Base-by-base conservation (phyloP, 1,140 invertebrate species). In the Euura lappo region DNA sequence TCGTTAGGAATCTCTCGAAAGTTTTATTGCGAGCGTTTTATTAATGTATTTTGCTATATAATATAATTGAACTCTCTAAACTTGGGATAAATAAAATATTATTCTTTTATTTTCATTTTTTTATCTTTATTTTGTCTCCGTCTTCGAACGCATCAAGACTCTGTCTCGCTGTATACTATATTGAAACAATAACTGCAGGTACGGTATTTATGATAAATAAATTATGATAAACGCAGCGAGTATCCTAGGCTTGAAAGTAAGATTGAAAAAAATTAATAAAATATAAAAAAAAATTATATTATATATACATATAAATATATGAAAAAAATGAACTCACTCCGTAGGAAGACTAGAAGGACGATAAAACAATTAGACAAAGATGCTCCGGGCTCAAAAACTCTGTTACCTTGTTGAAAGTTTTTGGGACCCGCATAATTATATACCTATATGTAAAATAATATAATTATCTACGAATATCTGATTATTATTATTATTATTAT, bases 381-480 rank as follows among this genome's bases (percentile, higher is more conserved):
- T 71, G 68, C 73, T 74, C 65, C 60, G 74, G 81, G 75, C 81
- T 81, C 80, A 81, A 82, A 85, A 83, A 82, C 81, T 77, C 79
- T 86, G 86, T 88, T 88, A 84, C 83, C 77, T 88, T 87, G 86
- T 88, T 87, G 78, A 85, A 83, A 80, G 83, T 76, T 83, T 79
- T 86, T 85, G 83, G 86, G 85, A 83, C 79, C 79, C 71, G 44
- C 28, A 44, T 65, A 65, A 11, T 11, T n/a, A 60, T n/a, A 60
- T 60, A 68, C 28, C 3, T 43, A 68, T 68, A 68, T 5, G 3
- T 43, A 68, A 4, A 68, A 68, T 68, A 68, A 8, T 68, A 68
- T 43, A 43, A 43, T 68, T 44, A 43, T 43, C 8, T 45, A 45
- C 44, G 44, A 69, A 5, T 28, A 28, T 28, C 28, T 42, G 8